phyloP scores from a whole-genome alignment of 2,113 vertebrate genomes.

The Murina feae region DNA sequence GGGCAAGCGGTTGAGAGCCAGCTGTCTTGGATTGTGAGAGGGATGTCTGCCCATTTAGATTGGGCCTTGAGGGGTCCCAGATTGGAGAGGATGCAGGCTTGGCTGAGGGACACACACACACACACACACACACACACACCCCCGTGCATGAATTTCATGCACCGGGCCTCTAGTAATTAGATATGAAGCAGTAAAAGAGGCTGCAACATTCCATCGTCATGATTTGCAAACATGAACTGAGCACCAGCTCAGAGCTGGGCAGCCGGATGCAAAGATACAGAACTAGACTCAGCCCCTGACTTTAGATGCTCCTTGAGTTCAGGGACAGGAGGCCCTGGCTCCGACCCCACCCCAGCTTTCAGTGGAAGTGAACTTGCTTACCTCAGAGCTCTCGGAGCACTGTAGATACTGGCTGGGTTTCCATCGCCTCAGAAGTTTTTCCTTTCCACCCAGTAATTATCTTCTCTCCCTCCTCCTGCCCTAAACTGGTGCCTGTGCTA shows the following conservation, averaged over 20 bases:
- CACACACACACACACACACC: too few relatives aligned
- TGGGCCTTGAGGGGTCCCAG: too few relatives aligned
- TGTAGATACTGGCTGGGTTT: background rate
- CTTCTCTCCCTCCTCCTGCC: background rate
- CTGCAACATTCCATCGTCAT: background rate
- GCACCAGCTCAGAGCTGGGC: background rate
- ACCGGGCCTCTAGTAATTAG: background rate
- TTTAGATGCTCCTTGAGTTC: background rate
- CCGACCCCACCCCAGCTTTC: background rate
- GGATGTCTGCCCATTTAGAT: too few relatives aligned
- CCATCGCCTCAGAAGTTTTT: background rate
- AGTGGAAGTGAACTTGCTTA: background rate
- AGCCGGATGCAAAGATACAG: background rate
- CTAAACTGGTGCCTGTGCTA: background rate
- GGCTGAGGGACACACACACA: too few relatives aligned
- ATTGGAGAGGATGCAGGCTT: too few relatives aligned
- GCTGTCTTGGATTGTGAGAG: too few relatives aligned
- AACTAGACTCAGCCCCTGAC: background rate
- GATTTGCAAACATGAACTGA: background rate
- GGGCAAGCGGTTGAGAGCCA: too few relatives aligned
- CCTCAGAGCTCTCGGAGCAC: accelerated
- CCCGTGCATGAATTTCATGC: too few relatives aligned
- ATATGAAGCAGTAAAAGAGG: background rate
- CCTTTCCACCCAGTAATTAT: background rate
- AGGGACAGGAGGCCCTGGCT: background rate